Conservation (phyloP, 2,113 vertebrate genomes). For the Amia ocellicauda region DNA sequence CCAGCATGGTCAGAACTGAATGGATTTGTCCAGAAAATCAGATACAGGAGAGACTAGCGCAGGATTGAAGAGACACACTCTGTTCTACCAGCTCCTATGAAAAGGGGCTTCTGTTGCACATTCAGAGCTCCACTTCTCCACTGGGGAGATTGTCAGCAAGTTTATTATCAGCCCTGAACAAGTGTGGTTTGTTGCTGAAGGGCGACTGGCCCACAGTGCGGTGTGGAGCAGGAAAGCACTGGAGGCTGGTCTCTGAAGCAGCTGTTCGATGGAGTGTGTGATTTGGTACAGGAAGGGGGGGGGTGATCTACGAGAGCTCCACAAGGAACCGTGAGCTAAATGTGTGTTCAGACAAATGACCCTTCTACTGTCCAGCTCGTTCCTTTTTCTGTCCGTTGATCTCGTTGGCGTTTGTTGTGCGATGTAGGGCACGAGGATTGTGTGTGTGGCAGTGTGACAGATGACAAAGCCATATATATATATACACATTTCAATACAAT, state of each 20-base stretch:
- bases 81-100: neutral
- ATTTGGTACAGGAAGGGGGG: conserved; percentile 27
- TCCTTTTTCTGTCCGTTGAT: neutral
- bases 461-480: too few species aligned
- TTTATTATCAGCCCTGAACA: conserved; percentile 37
- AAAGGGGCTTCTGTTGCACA: conserved; percentile 12
- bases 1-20: too few species aligned
- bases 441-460: too few species aligned
- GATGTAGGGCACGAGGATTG: neutral
- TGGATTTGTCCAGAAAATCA: too few species aligned
- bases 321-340: conserved; percentile 18
- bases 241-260: conserved; percentile 33
- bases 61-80: neutral
- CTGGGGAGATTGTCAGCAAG: conserved; percentile 15
- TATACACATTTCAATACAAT: too few species aligned
- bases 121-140: neutral
- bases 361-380: neutral
- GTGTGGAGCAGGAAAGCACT: conserved; percentile 29
- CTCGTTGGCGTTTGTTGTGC: neutral
- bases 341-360: neutral
- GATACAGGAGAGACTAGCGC: too few species aligned
- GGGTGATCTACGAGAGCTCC: conserved; percentile 12
- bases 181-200: conserved; percentile 33
- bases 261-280: conserved; percentile 29
- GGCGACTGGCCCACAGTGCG: conserved; percentile 15